A percentile compares a stretch with the other conserved stretches of the same genome.
phyloP scores from a whole-genome alignment of 2,888 invertebrate genomes.

The Scaptomyza tumidula region DNA sequence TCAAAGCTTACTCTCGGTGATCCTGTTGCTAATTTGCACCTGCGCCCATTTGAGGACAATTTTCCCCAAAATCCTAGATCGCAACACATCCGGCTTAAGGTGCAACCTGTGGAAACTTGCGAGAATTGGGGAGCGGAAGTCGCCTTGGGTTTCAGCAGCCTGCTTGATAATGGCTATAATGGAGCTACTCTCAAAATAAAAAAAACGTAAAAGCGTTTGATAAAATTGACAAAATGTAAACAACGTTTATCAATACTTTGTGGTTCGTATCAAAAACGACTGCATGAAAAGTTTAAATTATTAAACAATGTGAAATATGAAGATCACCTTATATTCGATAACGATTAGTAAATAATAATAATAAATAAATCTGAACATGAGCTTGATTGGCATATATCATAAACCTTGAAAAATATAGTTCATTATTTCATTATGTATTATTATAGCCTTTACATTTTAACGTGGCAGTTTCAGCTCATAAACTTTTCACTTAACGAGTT shows the following conservation, averaged over 20 bases:
- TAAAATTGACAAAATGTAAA: background rate
- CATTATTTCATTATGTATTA: too few species aligned
- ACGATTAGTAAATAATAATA: too few species aligned
- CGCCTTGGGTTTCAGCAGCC: conserved; percentile 95
- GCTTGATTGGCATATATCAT: too few species aligned
- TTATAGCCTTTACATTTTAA: too few species aligned
- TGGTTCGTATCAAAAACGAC: background rate
- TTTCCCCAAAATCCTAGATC: conserved; percentile 95
- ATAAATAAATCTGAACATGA: too few species aligned
- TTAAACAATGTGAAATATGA: background rate
- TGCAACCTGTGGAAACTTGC: conserved; percentile 99
- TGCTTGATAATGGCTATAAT: conserved; percentile 97
- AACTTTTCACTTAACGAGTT: conserved; percentile 12
- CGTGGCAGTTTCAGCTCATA: background rate
- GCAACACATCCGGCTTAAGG: conserved; percentile 97
- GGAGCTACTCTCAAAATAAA: conserved; percentile 89
- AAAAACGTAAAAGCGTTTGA: background rate
- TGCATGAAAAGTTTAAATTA: background rate
- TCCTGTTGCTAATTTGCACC: conserved; percentile 96
- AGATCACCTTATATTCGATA: too few species aligned
- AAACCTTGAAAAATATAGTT: too few species aligned
- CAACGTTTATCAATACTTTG: background rate
- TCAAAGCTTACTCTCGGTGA: conserved; percentile 96
- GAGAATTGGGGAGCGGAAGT: conserved; percentile 97
- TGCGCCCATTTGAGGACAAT: conserved; percentile 96